phyloP scores from a whole-genome alignment of 2,888 invertebrate species.

The Himalopsyche japonica region DNA sequence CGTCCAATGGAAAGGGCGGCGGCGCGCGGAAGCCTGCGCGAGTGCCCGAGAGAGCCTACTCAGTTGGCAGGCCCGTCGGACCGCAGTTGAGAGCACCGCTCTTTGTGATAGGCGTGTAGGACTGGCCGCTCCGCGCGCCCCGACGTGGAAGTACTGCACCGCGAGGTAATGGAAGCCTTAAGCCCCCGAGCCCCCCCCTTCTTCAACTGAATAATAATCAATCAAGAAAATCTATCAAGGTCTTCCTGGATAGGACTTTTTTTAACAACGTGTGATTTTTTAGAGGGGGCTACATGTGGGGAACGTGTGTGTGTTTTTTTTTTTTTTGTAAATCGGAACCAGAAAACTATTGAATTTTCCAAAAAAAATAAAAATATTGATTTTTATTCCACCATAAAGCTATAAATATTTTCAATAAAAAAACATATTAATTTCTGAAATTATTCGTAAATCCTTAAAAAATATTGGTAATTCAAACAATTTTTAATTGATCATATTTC shows the following conservation, averaged over 20 bases:
- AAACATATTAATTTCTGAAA: no score
- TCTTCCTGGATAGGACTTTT: neutral
- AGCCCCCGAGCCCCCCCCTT: constrained; percentile 11
- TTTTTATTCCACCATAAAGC: no score
- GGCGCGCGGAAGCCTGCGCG: constrained; percentile 48
- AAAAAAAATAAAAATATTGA: no score
- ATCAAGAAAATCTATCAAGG: neutral
- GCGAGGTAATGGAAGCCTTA: constrained; percentile 1
- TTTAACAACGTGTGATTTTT: neutral
- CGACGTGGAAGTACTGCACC: neutral
- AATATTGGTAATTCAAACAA: no score
- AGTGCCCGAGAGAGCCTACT: constrained; percentile 40
- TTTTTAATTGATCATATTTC: no score
- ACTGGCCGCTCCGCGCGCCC: constrained; percentile 26
- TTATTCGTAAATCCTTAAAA: no score
- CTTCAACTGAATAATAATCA: neutral
- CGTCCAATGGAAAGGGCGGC: constrained; percentile 51
- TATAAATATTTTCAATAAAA: no score
- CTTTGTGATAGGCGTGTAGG: constrained; percentile 56
- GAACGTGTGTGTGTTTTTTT: neutral
- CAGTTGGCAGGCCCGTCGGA: constrained; percentile 42
- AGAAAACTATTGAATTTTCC: no score
- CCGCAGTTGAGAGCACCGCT: constrained; percentile 50
- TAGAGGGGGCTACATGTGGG: neutral
- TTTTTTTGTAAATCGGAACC: neutral